Percentiles rank a stretch among this genome's conserved stretches.
phyloP scores from a whole-genome alignment of 2,113 vertebrate genomes.

The Tyto alba region DNA sequence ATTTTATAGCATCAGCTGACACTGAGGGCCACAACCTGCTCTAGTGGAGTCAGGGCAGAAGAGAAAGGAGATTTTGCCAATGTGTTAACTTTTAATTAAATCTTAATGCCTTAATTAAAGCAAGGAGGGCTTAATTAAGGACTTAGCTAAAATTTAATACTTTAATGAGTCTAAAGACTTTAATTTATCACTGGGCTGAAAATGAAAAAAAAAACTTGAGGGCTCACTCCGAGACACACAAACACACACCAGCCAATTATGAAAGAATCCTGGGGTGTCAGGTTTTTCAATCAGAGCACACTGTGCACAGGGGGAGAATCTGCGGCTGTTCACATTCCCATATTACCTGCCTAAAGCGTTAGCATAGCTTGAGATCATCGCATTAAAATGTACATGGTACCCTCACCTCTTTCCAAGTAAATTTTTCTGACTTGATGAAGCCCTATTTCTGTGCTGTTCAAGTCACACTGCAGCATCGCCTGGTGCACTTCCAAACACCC shows the following conservation, averaged over 20 bases:
- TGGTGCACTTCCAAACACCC: not conserved
- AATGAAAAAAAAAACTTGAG: not conserved
- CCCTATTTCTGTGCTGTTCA: not conserved
- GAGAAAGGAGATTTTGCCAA: slow-evolving; percentile 16
- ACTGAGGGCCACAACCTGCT: not conserved
- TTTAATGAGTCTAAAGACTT: slow-evolving; percentile 70
- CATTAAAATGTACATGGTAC: not conserved
- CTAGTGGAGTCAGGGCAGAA: not conserved
- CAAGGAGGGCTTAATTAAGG: slow-evolving; percentile 58
- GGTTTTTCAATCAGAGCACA: not conserved
- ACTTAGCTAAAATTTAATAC: slow-evolving; percentile 67
- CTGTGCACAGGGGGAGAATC: not conserved
- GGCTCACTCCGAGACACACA: not conserved
- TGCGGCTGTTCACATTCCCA: not conserved
- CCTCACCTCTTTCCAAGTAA: not conserved
- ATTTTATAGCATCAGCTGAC: not conserved
- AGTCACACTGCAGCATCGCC: not conserved
- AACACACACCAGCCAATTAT: slow-evolving; percentile 15
- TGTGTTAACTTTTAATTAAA: slow-evolving; percentile 54
- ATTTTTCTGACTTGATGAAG: not conserved
- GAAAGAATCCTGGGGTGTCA: slow-evolving; percentile 37
- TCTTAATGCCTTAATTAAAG: slow-evolving; percentile 65
- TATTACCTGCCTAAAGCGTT: not conserved
- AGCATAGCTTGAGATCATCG: not conserved
- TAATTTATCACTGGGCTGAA: slow-evolving; percentile 45